These are phyloP conservation scores for Sinocyclocheilus grahami DNA, from an alignment of 2,113 vertebrate genomes.

Conservation along the genomic window DNA sequence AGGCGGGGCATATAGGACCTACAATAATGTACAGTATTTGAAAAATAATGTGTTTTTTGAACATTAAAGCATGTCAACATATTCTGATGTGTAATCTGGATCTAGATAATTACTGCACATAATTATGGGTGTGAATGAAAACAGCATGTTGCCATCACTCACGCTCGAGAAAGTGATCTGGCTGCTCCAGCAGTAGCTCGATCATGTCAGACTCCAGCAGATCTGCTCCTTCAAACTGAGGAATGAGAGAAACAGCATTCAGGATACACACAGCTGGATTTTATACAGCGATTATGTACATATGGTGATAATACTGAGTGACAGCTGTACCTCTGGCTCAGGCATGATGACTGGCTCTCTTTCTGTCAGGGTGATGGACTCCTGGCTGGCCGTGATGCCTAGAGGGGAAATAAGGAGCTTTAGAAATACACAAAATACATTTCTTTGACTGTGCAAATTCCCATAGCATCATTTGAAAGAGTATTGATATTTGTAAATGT, in stretches of 20 bases:
- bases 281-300: background rate
- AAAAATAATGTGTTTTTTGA: too few relatives aligned
- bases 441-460: background rate
- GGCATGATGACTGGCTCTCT: slow-evolving; percentile 65
- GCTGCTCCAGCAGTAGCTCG: slow-evolving; percentile 76
- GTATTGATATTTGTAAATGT: background rate
- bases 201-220: slow-evolving; percentile 68
- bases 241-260: background rate
- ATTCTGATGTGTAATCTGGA: background rate
- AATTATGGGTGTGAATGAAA: slow-evolving; percentile 63
- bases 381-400: slow-evolving; percentile 71
- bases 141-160: background rate
- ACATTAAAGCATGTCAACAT: too few relatives aligned
- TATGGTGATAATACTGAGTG: background rate
- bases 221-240: slow-evolving; percentile 77
- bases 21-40: too few relatives aligned
- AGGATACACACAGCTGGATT: background rate
- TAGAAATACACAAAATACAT: background rate
- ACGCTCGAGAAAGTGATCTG: slow-evolving; percentile 72
- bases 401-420: background rate
- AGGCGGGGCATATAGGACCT: too few relatives aligned
- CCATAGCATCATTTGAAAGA: background rate
- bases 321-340: slow-evolving; percentile 68
- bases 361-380: slow-evolving; percentile 81
- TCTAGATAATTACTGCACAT: background rate